Conservation (phyloP, 92 coral and sea anemone genomes). For the Desmophyllum pertusum region DNA sequence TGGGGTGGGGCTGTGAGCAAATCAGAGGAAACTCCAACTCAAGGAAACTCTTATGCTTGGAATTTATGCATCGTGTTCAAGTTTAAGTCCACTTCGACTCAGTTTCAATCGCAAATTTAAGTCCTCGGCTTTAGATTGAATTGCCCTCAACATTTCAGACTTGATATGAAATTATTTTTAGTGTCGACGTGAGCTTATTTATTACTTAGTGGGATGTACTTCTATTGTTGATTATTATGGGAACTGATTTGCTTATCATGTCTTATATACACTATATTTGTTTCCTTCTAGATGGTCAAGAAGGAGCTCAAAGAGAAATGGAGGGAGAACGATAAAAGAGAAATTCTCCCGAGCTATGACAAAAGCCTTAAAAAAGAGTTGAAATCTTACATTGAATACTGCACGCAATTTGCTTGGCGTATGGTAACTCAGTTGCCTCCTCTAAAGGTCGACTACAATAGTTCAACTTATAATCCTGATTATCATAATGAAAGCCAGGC, state of each 20-base stretch:
- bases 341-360: background rate
- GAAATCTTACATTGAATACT: slow-evolving; percentile 7
- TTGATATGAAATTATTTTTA: too few species aligned
- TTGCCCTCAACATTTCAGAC: too few species aligned
- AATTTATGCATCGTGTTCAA: too few species aligned
- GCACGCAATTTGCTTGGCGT: slow-evolving; percentile 29
- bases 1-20: too few species aligned
- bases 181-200: too few species aligned
- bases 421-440: slow-evolving; percentile 20
- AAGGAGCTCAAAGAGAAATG: slow-evolving; percentile 15
- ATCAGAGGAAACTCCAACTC: too few species aligned
- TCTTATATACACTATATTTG: background rate
- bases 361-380: slow-evolving; percentile 6
- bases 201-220: background rate
- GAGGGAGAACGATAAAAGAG: background rate
- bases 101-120: too few species aligned
- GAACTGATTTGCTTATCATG: background rate
- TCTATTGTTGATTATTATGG: background rate
- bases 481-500: slow-evolving; percentile 17
- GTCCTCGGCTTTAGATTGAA: too few species aligned
- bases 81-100: too few species aligned
- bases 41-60: too few species aligned
- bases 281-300: background rate
- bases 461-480: background rate
- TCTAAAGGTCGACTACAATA: slow-evolving; percentile 1